Evolutionary conservation across 1,140 invertebrate genomes (phyloP), one percentile per base, ranked within the genome.

Genomic region (Phenacoccus solenopsis): DNA sequence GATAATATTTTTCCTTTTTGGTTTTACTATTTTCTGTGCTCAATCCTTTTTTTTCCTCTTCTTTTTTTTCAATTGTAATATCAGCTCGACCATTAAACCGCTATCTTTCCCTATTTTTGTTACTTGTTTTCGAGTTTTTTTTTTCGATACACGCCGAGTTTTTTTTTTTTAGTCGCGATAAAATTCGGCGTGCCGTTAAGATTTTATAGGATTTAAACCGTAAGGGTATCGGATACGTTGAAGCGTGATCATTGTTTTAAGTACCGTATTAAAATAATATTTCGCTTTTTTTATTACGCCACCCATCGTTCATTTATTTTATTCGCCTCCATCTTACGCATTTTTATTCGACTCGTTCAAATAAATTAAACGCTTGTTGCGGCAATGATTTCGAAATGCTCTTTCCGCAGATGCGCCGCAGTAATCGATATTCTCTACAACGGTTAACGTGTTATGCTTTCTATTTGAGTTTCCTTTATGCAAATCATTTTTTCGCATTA

Each of bases 1-100:
- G 59, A 64, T 64, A 64, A 64, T 64, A 64, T 64, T 64, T 64
- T 64, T 64, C 59, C 59, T 64, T 64, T 64, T 64, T 64, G 59
- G 22, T 64, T 64, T 27, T 64, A 64, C 25, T 25, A 24, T 64
- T 25, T 22, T 30, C 25, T 64, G 20, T 27, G 59, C 16, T 22
- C 59, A 64, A 64, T 64, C 59, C 59, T 64, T 64, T 64, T 64
- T 64, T n/a, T 38, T 38, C 32, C n/a, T 38, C n/a, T 38, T 38
- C n/a, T 38, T 38, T 59, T 64, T 64, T 64, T 64, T 64, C 59
- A 64, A 64, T 64, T 64, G 59, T 64, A 64, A 64, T 64, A 64
- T 64, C 59, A 25, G 59, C 59, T 64, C 59, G 59, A 64, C 59
- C 59, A 64, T 64, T 64, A 64, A 64, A 64, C 59, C 59, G 20